These are phyloP conservation scores for Kradibia gibbosae DNA, from an alignment of 1,140 invertebrate species.

Conservation along the genomic window DNA sequence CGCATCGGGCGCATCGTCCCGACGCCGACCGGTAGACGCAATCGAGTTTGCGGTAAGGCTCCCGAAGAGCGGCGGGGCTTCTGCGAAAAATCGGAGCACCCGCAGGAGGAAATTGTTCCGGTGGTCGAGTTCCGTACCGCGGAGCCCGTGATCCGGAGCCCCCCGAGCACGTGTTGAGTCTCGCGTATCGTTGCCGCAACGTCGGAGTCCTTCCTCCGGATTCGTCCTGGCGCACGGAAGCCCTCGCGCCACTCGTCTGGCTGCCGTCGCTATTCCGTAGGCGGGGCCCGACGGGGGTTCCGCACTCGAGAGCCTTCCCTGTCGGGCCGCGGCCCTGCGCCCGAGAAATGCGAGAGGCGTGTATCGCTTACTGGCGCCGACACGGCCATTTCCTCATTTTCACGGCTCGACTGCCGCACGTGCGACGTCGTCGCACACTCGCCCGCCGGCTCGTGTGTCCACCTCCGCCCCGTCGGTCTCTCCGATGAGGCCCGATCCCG, in stretches of 20 bases:
- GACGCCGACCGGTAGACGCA: no score
- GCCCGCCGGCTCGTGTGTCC: no score
- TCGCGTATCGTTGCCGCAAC: no score
- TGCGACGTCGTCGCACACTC: no score
- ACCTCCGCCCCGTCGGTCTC: no score
- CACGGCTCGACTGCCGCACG: not conserved
- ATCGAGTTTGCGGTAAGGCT: no score
- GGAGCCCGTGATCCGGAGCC: not conserved
- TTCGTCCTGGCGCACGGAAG: slow-evolving; percentile 16
- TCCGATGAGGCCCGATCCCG: not conserved
- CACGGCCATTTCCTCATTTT: slow-evolving; percentile 28
- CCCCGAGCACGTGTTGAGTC: not conserved
- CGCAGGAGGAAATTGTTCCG: not conserved
- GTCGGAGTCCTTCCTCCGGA: no score
- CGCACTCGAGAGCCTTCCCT: slow-evolving; percentile 7
- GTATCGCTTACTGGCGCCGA: slow-evolving; percentile 45
- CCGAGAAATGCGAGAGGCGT: slow-evolving; percentile 21
- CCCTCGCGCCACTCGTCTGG: slow-evolving; percentile 39
- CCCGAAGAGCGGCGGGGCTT: not conserved
- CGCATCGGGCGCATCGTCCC: no score
- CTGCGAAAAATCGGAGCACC: slow-evolving; percentile 17
- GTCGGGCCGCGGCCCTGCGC: not conserved
- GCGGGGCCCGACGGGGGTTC: not conserved
- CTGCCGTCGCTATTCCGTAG: not conserved
- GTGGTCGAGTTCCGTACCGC: not conserved